phyloP scores from a whole-genome alignment of 2,113 vertebrate genomes.

The Podarcis cretensis region DNA sequence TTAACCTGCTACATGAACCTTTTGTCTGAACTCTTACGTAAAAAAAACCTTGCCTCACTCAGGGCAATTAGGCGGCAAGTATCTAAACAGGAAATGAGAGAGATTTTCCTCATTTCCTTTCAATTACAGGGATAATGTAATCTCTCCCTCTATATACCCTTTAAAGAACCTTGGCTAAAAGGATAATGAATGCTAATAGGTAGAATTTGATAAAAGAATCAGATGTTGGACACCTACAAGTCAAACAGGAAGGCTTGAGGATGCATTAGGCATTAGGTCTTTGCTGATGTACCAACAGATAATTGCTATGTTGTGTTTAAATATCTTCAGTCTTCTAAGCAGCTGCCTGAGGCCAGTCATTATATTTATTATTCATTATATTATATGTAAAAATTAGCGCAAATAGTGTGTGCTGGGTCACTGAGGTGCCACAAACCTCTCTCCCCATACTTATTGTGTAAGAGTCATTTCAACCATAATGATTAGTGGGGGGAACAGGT shows the following conservation, averaged over 20 bases:
- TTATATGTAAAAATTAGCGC: background rate
- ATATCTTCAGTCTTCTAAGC: background rate
- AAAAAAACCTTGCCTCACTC: slow-evolving; percentile 62
- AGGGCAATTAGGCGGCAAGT: slow-evolving; percentile 45
- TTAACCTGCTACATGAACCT: slow-evolving; percentile 35
- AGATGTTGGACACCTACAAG: slow-evolving; percentile 11
- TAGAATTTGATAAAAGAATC: slow-evolving; percentile 43
- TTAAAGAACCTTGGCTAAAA: slow-evolving; percentile 61
- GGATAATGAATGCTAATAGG: slow-evolving; percentile 48
- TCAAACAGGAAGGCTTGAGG: background rate
- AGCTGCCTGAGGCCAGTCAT: background rate
- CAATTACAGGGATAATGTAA: slow-evolving; percentile 65
- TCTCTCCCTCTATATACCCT: slow-evolving; percentile 48
- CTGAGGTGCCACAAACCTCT: background rate
- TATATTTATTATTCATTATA: background rate
- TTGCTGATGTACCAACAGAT: background rate
- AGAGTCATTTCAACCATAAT: background rate
- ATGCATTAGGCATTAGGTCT: background rate
- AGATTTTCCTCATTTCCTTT: slow-evolving; percentile 61
- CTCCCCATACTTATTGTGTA: background rate
- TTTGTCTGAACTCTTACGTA: slow-evolving; percentile 57
- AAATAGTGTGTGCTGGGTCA: background rate
- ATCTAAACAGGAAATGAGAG: slow-evolving; percentile 63
- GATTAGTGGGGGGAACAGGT: background rate
- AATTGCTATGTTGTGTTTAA: background rate